Conservation (phyloP, 2,888 invertebrate genomes). For the Linnaemya tessellans region DNA sequence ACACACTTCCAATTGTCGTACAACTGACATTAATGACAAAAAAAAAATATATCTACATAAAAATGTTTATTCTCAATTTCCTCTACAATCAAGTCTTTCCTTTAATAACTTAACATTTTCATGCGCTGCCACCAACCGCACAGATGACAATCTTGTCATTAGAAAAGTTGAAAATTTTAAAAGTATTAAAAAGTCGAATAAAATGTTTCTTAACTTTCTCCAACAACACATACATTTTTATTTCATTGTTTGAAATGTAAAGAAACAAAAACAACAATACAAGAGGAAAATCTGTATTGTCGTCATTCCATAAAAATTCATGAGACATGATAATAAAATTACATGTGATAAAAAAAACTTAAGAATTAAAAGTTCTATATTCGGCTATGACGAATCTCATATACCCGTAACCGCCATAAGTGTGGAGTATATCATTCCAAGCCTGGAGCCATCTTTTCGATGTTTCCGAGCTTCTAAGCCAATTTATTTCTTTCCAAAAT, state of each 20-base stretch:
- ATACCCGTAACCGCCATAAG: no score
- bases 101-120: conserved; percentile 8
- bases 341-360: conserved; percentile 11
- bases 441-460: no score
- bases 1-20: neutral
- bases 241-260: conserved; percentile 22
- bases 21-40: neutral
- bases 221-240: conserved; percentile 52
- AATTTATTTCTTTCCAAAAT: no score
- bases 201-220: conserved; percentile 8
- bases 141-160: conserved; percentile 10
- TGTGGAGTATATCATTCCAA: no score
- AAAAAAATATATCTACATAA: neutral
- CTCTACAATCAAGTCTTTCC: neutral
- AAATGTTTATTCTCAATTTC: neutral
- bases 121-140: conserved; percentile 21
- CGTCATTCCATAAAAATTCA: conserved; percentile 38
- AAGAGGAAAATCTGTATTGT: neutral
- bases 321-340: conserved; percentile 36
- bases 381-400: no score
- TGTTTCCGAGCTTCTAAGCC: no score
- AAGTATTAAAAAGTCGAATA: conserved; percentile 28
- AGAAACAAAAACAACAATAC: neutral
- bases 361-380: neutral
- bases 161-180: neutral